Evolutionary conservation across 2,797 vertebrate species (phyloP).

Genomic region (Sebastes cheni): DNA sequence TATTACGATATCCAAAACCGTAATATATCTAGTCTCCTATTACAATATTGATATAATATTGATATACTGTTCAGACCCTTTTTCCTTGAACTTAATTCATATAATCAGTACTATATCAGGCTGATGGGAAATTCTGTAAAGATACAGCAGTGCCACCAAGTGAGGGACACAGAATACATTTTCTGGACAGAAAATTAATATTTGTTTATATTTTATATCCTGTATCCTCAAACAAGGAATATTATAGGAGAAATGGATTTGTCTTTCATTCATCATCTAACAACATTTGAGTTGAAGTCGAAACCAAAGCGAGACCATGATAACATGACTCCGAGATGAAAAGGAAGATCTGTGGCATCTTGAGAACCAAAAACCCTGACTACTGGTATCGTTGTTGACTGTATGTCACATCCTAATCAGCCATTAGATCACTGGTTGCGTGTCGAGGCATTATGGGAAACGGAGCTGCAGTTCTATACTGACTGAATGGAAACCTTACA

Average conservation of each 20-base stretch:
- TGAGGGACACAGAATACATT: neutral
- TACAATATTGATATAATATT: too few species aligned
- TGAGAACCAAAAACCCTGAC: neutral
- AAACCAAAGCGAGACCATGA: neutral
- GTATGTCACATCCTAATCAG: neutral
- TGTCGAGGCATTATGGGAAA: neutral
- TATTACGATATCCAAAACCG: too few species aligned
- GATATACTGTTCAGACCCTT: neutral
- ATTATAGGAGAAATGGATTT: neutral
- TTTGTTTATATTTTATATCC: neutral
- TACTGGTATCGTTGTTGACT: neutral
- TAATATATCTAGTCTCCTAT: too few species aligned
- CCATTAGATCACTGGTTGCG: neutral
- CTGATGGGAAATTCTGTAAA: neutral
- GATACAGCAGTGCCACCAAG: neutral
- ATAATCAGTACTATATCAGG: neutral
- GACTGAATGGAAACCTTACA: conserved; percentile 60
- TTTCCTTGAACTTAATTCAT: neutral
- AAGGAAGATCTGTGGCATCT: neutral
- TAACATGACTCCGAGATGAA: neutral
- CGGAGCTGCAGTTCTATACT: conserved; percentile 8
- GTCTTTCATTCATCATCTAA: neutral
- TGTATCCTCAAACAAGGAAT: neutral
- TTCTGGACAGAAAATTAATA: neutral
- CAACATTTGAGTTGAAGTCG: neutral